Evolutionary conservation across 2,888 invertebrate genomes (phyloP).

Genomic region (Chymomyza fuscimana): DNA sequence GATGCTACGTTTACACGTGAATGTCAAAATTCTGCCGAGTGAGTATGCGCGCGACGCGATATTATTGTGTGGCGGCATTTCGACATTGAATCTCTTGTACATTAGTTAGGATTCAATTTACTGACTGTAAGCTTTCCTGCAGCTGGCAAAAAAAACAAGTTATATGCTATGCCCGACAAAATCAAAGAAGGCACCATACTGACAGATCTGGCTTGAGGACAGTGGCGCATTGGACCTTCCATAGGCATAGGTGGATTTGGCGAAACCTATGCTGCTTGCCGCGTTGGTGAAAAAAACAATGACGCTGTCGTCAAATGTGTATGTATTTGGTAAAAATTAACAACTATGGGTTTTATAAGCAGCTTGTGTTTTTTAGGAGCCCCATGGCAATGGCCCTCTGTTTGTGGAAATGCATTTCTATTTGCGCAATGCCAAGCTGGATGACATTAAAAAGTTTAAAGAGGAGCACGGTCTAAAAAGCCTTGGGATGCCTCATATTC

Average conservation of each 20-base stretch:
- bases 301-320: conserved; percentile 90
- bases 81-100: background rate
- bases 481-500: too few relatives aligned
- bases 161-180: conserved; percentile 77
- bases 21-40: background rate
- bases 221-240: conserved; percentile 92
- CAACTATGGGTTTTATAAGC: too few relatives aligned
- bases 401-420: too few relatives aligned
- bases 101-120: background rate
- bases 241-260: conserved; percentile 97
- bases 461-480: too few relatives aligned
- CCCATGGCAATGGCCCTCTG: too few relatives aligned
- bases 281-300: conserved; percentile 82
- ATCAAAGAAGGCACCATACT: conserved; percentile 85
- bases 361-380: too few relatives aligned
- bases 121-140: conserved; percentile 8
- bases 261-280: conserved; percentile 88
- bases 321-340: too few relatives aligned
- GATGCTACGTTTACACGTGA: background rate
- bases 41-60: background rate
- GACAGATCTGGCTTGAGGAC: conserved; percentile 86
- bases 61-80: conserved; percentile 7
- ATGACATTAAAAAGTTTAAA: too few relatives aligned
- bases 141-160: conserved; percentile 67
- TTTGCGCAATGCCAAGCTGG: too few relatives aligned